A percentile compares a stretch with the other conserved stretches of the same genome.
Evolutionary conservation across 2,113 vertebrate genomes (phyloP).

Genomic region (Istiophorus platypterus): DNA sequence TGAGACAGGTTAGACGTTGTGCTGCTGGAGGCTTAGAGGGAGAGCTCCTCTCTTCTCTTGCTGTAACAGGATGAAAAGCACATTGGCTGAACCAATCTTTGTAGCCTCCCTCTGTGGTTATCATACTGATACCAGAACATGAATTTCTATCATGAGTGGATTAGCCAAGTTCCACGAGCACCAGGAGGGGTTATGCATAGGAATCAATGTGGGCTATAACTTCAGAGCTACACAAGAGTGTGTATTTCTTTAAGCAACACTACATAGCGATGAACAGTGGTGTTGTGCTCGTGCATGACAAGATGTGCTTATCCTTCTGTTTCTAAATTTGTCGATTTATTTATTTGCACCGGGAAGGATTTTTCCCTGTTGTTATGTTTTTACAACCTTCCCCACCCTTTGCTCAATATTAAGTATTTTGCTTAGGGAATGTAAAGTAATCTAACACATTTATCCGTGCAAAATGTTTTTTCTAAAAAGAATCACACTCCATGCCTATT

Average conservation of each 20-base stretch:
- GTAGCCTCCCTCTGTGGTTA: constrained; percentile 54
- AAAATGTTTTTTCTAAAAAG: constrained; percentile 12
- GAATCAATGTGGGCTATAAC: not conserved
- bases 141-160: constrained; percentile 56
- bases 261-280: constrained; percentile 27
- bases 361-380: constrained; percentile 9
- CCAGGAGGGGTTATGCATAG: constrained; percentile 4
- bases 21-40: constrained; percentile 39
- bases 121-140: constrained; percentile 50
- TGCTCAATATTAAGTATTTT: constrained; percentile 16
- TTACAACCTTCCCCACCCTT: constrained; percentile 16
- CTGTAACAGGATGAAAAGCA: constrained; percentile 57
- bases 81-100: constrained; percentile 42
- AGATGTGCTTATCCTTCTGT: constrained; percentile 24
- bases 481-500: not conserved
- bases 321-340: constrained; percentile 44
- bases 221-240: not conserved
- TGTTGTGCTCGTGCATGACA: constrained; percentile 27
- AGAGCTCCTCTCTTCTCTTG: constrained; percentile 28
- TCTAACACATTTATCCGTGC: constrained; percentile 26
- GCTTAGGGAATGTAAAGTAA: constrained; percentile 19
- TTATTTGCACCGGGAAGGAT: constrained; percentile 23
- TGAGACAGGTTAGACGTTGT: constrained; percentile 50
- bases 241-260: constrained; percentile 30
- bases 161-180: constrained; percentile 47